These are phyloP conservation scores for Crotalus tigris DNA, from an alignment of 2,113 vertebrate species.

Conservation along the genomic window DNA sequence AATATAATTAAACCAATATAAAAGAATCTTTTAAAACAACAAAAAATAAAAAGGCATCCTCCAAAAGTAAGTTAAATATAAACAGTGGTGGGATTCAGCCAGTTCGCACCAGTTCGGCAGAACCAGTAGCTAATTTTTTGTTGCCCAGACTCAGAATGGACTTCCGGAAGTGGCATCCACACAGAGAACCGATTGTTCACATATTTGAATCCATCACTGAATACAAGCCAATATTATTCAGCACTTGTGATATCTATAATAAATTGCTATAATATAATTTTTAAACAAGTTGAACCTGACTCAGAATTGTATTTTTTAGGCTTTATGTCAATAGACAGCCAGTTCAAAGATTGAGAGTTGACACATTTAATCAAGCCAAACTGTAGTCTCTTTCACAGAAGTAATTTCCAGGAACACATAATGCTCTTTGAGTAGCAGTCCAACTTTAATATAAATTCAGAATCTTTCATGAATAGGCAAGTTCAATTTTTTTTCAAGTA, in stretches of 20 bases:
- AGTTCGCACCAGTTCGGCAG: no score
- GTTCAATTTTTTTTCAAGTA: not conserved
- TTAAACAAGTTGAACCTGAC: not conserved
- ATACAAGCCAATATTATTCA: not conserved
- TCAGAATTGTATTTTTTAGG: not conserved
- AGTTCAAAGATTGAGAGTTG: not conserved
- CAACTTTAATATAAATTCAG: not conserved
- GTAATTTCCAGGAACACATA: not conserved
- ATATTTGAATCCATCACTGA: not conserved
- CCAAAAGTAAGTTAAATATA: not conserved
- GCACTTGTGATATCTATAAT: not conserved
- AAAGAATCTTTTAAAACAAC: not conserved
- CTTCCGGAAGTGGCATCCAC: no score
- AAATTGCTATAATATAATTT: not conserved
- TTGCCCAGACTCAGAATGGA: no score
- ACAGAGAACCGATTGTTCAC: no score
- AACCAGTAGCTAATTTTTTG: no score
- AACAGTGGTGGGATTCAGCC: no score
- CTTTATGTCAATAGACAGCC: not conserved
- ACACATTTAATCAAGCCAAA: not conserved
- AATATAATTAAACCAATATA: not conserved
- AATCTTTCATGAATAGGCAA: not conserved
- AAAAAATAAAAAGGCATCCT: not conserved
- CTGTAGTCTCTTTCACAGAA: not conserved
- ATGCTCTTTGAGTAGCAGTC: not conserved